Evolutionary conservation across 2,797 vertebrate species (phyloP).

Genomic region (Tiaroga cobitis): DNA sequence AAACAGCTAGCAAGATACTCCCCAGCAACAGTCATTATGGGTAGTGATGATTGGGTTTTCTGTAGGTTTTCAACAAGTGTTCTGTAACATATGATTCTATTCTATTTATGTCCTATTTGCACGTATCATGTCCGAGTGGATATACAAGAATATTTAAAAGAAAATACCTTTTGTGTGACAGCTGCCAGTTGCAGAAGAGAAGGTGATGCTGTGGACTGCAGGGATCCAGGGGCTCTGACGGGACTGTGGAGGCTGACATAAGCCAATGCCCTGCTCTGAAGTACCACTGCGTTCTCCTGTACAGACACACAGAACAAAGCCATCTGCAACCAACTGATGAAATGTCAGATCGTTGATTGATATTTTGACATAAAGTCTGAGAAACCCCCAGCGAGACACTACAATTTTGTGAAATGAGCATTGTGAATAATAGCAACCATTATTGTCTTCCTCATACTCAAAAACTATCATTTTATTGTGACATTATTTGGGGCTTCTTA

Average conservation of each 20-base stretch:
- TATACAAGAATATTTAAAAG: background rate
- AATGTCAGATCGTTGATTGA: background rate
- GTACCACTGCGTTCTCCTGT: constrained; percentile 86
- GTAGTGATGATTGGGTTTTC: background rate
- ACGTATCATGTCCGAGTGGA: background rate
- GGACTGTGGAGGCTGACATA: constrained; percentile 89
- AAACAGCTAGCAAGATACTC: background rate
- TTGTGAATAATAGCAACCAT: constrained; percentile 5
- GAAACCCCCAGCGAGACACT: constrained; percentile 12
- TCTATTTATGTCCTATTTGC: background rate
- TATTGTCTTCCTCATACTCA: constrained; percentile 8
- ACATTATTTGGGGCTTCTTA: constrained; percentile 20
- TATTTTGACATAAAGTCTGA: constrained; percentile 20
- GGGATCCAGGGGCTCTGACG: constrained; percentile 79
- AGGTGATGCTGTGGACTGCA: constrained; percentile 85
- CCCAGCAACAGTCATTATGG: background rate
- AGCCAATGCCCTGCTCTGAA: constrained; percentile 86
- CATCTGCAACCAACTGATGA: constrained; percentile 2
- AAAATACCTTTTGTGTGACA: constrained; percentile 78
- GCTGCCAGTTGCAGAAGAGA: constrained; percentile 86
- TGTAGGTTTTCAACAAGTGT: background rate
- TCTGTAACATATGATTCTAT: background rate
- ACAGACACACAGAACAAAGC: constrained; percentile 58
- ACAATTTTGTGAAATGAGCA: constrained; percentile 9
- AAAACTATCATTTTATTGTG: background rate